Conservation (phyloP, 2,888 invertebrate species). For the Volucella inflata region DNA sequence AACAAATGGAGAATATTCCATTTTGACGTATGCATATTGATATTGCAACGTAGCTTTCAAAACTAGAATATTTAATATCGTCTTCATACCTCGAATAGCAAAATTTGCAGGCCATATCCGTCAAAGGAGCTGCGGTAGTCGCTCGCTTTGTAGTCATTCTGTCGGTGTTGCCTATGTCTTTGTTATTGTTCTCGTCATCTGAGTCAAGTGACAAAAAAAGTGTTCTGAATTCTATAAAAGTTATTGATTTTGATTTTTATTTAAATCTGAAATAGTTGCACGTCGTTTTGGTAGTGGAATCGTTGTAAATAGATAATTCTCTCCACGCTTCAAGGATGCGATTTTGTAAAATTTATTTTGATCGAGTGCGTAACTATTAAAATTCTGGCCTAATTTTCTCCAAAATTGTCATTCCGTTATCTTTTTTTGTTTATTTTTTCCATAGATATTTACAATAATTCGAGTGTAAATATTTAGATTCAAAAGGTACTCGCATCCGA, state of each 20-base stretch:
- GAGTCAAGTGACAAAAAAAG: constrained; percentile 14
- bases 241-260: constrained; percentile 62
- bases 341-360: constrained; percentile 40
- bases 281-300: not conserved
- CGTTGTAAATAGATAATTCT: not conserved
- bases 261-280: constrained; percentile 6
- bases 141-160: not conserved
- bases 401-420: constrained; percentile 1
- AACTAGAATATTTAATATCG: constrained; percentile 16
- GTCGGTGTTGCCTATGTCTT: constrained; percentile 20
- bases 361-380: constrained; percentile 63
- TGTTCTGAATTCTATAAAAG: constrained; percentile 48
- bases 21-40: constrained; percentile 4
- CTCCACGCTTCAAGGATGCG: constrained; percentile 2
- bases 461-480: constrained; percentile 72
- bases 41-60: not conserved
- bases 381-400: not conserved
- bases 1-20: constrained; percentile 13
- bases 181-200: constrained; percentile 29
- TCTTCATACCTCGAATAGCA: not conserved
- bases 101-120: not conserved
- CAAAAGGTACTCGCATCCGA: constrained; percentile 40
- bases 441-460: constrained; percentile 62
- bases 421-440: constrained; percentile 15
- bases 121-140: not conserved